Evolutionary conservation across 2,113 vertebrate genomes (phyloP).

Genomic region (Anarrhichthys ocellatus): DNA sequence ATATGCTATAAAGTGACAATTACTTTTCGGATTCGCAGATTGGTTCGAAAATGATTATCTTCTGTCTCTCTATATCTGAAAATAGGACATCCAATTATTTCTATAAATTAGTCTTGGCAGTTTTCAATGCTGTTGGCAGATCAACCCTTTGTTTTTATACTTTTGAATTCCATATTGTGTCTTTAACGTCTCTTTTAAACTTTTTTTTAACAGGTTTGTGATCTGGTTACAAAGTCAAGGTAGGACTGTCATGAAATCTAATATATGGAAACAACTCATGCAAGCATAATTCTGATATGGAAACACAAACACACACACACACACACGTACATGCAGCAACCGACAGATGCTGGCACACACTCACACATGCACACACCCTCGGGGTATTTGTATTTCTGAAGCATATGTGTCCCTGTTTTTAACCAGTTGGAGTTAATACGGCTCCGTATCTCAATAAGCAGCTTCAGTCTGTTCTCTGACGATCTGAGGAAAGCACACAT

Average conservation of each 20-base stretch:
- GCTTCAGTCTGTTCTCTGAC: slow-evolving; percentile 64
- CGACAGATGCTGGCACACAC: slow-evolving; percentile 46
- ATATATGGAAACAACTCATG: neutral
- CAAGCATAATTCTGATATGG: neutral
- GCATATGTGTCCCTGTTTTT: slow-evolving; percentile 60
- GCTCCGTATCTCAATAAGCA: slow-evolving; percentile 69
- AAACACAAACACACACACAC: slow-evolving; percentile 31
- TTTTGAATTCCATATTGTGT: neutral
- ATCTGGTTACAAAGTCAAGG: neutral
- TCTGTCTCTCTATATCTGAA: neutral
- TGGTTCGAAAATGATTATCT: neutral
- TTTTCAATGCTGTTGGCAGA: neutral
- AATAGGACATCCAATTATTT: neutral
- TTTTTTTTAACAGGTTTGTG: neutral
- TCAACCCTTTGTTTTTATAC: neutral
- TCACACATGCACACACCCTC: slow-evolving; percentile 46
- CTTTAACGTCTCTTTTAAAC: neutral
- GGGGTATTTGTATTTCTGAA: slow-evolving; percentile 68
- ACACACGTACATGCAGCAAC: slow-evolving; percentile 7
- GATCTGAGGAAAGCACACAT: slow-evolving; percentile 63
- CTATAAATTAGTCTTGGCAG: neutral
- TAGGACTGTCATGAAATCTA: neutral
- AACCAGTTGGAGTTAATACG: slow-evolving; percentile 66
- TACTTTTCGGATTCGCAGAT: neutral
- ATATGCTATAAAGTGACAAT: neutral